Percentiles rank a stretch among this genome's conserved stretches.
These are phyloP conservation scores for Alces alces DNA, from an alignment of 2,113 vertebrate genomes.

Conservation along the genomic window DNA sequence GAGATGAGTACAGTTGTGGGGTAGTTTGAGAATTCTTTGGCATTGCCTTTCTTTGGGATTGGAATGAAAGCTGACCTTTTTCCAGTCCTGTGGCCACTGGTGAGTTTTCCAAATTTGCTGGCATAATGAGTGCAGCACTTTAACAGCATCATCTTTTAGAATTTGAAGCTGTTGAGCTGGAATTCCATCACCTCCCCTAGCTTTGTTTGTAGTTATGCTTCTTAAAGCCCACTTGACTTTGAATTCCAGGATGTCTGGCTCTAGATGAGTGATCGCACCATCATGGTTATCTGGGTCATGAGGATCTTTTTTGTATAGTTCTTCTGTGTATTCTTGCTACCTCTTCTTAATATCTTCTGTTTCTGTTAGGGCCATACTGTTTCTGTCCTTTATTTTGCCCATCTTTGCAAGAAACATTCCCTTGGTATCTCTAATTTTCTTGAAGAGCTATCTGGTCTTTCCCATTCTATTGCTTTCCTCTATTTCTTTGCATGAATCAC, in stretches of 20 bases:
- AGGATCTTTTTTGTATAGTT: background rate
- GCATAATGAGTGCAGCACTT: background rate
- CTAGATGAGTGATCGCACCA: background rate
- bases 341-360: background rate
- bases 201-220: background rate
- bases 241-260: background rate
- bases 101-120: background rate
- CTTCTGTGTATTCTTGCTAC: background rate
- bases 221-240: background rate
- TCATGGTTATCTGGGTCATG: background rate
- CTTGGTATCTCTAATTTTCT: background rate
- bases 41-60: background rate
- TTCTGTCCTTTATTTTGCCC: background rate
- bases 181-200: background rate
- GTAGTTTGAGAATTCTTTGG: background rate
- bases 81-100: background rate
- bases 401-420: background rate
- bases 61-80: background rate
- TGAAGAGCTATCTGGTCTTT: background rate
- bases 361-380: background rate
- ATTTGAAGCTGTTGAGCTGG: background rate
- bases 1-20: background rate
- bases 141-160: background rate
- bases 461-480: background rate
- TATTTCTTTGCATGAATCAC: background rate